Percentiles rank a stretch among this genome's conserved stretches.
Conservation (phyloP, 2,888 invertebrate genomes). For the Cheilosia scutellata region DNA sequence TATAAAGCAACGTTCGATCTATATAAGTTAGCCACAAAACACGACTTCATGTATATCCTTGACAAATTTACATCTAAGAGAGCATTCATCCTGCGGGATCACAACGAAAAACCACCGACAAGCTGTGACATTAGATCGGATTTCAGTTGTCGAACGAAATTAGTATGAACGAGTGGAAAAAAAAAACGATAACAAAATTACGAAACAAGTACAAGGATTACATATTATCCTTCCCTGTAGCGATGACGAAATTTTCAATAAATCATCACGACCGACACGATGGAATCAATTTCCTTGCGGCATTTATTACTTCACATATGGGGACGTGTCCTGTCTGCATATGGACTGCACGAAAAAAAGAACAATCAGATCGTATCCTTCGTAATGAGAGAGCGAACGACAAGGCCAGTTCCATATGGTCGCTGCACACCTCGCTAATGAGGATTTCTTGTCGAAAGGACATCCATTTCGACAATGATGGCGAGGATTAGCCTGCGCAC, state of each 20-base stretch:
- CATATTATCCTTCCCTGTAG: constrained; percentile 55
- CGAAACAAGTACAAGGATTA: constrained; percentile 43
- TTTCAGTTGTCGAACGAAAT: constrained; percentile 46
- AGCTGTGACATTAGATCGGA: constrained; percentile 46
- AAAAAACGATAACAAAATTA: constrained; percentile 22
- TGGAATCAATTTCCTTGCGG: constrained; percentile 61
- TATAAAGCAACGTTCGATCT: constrained; percentile 12
- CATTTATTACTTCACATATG: constrained; percentile 29
- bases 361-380: constrained; percentile 41
- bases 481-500: constrained; percentile 54
- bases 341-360: constrained; percentile 19
- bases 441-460: constrained; percentile 65
- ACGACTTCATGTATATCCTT: constrained; percentile 35
- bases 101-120: constrained; percentile 24
- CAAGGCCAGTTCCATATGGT: constrained; percentile 46
- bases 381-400: background rate
- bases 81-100: constrained; percentile 10
- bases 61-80: constrained; percentile 38
- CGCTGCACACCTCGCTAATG: constrained; percentile 58
- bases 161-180: constrained; percentile 24
- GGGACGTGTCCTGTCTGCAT: constrained; percentile 18
- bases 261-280: constrained; percentile 47
- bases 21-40: constrained; percentile 41
- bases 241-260: constrained; percentile 47
- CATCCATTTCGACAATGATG: constrained; percentile 42